phyloP scores from a whole-genome alignment of 2,797 vertebrate genomes.

The Scolopax rusticola region DNA sequence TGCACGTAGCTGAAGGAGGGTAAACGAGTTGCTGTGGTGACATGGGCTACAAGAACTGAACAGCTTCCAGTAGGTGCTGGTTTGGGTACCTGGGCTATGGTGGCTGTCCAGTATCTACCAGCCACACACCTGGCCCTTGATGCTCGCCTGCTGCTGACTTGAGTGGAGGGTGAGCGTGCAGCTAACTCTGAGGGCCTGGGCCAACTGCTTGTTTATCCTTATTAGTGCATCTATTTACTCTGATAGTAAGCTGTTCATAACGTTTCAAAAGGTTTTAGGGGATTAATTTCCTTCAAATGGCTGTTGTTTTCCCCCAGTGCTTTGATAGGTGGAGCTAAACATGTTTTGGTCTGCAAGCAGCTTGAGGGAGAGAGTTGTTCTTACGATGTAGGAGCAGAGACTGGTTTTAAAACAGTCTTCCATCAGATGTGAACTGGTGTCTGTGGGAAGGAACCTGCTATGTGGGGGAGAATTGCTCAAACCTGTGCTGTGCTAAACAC shows the following conservation, averaged over 20 bases:
- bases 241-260: conserved; percentile 7
- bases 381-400: background rate
- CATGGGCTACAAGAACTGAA: background rate
- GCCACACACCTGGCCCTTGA: accelerated
- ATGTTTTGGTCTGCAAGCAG: conserved; percentile 43
- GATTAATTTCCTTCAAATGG: conserved; percentile 53
- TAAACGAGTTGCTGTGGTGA: accelerated
- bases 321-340: conserved; percentile 60
- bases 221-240: background rate
- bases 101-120: background rate
- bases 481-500: conserved; percentile 46
- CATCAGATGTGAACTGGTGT: conserved; percentile 30
- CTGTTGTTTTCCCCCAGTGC: conserved; percentile 13
- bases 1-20: background rate
- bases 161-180: background rate
- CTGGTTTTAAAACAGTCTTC: conserved; percentile 3
- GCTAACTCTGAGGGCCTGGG: background rate
- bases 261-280: background rate
- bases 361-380: conserved; percentile 34
- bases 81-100: background rate
- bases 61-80: background rate
- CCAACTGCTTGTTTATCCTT: conserved; percentile 25
- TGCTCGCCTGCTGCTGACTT: accelerated
- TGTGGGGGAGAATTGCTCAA: background rate
- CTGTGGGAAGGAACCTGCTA: conserved; percentile 14